Evolutionary conservation across 1,140 invertebrate genomes (phyloP), one percentile per base, ranked within the genome.

Genomic region (Epicauta chinensis): DNA sequence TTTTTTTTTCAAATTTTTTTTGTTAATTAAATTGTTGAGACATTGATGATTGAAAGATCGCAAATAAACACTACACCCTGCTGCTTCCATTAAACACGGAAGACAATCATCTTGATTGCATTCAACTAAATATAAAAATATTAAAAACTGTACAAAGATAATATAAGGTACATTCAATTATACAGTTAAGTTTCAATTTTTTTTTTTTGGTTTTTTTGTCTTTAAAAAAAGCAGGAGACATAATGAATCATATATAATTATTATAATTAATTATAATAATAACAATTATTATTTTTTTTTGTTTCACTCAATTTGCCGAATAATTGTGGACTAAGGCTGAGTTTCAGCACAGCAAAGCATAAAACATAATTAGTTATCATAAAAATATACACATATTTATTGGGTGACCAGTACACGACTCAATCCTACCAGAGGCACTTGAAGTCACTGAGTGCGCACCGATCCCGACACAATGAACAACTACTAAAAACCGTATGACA

Each of bases 81-180:
- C 61, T 65, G 61, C 62, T 68, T 69, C 62, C 65, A 23, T 62
- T 62, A 59, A 60, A 56, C 60, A 58, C 62, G 68, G 67, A 70
- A 69, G 68, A 70, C 68, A 67, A 70, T 70, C 67, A 58, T 60
- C 44, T 59, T 63, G 64, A 69, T 69, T 69, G 67, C 62, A 59
- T 66, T 63, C 63, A 63, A 68, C 55, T 65, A 70, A 70, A 64
- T 70, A 68, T 64, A 68, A 70, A 70, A 70, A 68, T 68, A 68
- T 66, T 65, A 65, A 66, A 23, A 23, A 68, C 63, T 68, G 66
- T 70, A 69, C 64, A 70, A 64, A 63, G 63, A 61, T 62, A 61
- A 63, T 23, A 23, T 57, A 63, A 62, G 63, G 60, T 67, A 68
- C 65, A 66, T 65, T 61, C 61, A 66, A n/a, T 47, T 37, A 47